phyloP scores from a whole-genome alignment of 2,888 invertebrate genomes.

The Automeris io region DNA sequence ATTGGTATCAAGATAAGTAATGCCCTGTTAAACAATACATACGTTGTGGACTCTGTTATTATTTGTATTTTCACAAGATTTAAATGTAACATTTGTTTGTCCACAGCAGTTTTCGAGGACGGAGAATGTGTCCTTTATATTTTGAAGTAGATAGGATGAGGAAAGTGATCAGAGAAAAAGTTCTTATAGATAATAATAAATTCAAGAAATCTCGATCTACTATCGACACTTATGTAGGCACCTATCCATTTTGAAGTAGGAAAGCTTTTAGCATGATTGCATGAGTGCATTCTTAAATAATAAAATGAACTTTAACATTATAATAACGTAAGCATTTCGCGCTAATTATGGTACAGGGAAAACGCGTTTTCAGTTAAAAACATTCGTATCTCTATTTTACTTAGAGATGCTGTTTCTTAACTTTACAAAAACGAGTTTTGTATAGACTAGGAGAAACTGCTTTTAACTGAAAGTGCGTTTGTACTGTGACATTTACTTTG shows the following conservation, averaged over 20 bases:
- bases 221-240: constrained; percentile 46
- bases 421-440: too few species aligned
- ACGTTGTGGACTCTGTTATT: constrained; percentile 58
- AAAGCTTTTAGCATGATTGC: constrained; percentile 68
- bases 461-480: too few species aligned
- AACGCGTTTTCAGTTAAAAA: too few species aligned
- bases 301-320: too few species aligned
- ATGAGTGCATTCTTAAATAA: constrained; percentile 27
- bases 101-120: constrained; percentile 52
- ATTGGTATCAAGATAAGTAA: constrained; percentile 57
- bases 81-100: constrained; percentile 32
- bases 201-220: constrained; percentile 66
- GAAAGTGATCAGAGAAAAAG: constrained; percentile 58
- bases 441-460: too few species aligned
- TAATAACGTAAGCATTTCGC: too few species aligned
- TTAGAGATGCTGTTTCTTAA: too few species aligned
- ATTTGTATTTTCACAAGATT: constrained; percentile 16
- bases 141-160: constrained; percentile 26
- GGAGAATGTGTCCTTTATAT: constrained; percentile 54
- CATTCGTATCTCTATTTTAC: too few species aligned
- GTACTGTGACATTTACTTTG: constrained; percentile 4
- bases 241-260: constrained; percentile 58
- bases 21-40: constrained; percentile 51
- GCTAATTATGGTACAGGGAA: too few species aligned
- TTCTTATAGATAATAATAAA: constrained; percentile 65